Evolutionary conservation across 2,888 invertebrate genomes (phyloP).

Genomic region (Tachina grossa): DNA sequence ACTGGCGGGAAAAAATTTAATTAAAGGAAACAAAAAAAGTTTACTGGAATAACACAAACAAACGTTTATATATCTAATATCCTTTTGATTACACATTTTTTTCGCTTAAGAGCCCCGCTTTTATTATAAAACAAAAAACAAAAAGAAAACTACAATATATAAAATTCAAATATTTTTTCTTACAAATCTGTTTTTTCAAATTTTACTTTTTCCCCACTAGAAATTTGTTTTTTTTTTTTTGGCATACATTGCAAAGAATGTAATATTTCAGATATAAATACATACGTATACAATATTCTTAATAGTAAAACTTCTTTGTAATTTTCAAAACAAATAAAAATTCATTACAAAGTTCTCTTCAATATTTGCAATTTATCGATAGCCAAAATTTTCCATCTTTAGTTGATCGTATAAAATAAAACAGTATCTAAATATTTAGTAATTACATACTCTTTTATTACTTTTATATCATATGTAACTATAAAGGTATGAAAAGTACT

Average conservation of each 20-base stretch:
- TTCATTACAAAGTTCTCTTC: not conserved
- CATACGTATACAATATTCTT: not conserved
- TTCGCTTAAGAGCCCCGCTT: conserved; percentile 65
- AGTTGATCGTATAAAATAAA: conserved; percentile 11
- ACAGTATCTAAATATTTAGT: conserved; percentile 19
- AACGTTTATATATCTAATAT: conserved; percentile 38
- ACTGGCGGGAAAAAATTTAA: not conserved
- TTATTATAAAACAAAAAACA: conserved; percentile 40
- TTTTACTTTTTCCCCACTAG: conserved; percentile 7
- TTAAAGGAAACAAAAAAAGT: conserved; percentile 23
- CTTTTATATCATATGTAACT: conserved; percentile 34
- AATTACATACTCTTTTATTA: conserved; percentile 30
- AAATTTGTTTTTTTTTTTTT: conserved; percentile 14
- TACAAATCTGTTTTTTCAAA: conserved; percentile 9
- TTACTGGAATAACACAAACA: conserved; percentile 19
- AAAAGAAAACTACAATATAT: conserved; percentile 28
- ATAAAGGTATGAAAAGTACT: conserved; percentile 34
- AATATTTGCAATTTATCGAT: conserved; percentile 31
- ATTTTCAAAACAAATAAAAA: not conserved
- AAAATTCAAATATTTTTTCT: conserved; percentile 34
- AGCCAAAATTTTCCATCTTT: conserved; percentile 1
- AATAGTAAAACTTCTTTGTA: not conserved
- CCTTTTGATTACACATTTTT: conserved; percentile 56
- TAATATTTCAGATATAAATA: not conserved
- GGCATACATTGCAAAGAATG: conserved; percentile 29